These are phyloP conservation scores for Sinocyclocheilus grahami DNA, from an alignment of 2,113 vertebrate species.

Conservation along the genomic window DNA sequence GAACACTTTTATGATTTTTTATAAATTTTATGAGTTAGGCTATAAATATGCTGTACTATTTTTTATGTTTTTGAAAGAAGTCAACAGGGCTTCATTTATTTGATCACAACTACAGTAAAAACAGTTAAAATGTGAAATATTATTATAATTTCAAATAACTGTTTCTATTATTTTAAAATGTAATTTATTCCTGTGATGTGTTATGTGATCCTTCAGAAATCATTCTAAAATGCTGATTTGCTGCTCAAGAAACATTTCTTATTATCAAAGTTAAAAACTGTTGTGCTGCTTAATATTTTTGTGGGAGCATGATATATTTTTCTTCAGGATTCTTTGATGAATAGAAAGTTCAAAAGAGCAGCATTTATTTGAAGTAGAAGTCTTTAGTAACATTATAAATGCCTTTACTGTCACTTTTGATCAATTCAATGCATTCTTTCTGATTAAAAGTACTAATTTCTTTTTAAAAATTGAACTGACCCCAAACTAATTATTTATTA, in stretches of 20 bases:
- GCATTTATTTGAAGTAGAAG: not conserved
- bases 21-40: too few relatives aligned
- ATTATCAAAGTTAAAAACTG: not conserved
- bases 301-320: too few relatives aligned
- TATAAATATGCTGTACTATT: not conserved
- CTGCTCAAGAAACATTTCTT: not conserved
- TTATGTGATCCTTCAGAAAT: not conserved
- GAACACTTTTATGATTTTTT: too few relatives aligned
- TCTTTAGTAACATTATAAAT: not conserved
- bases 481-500: too few relatives aligned
- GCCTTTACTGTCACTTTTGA: not conserved
- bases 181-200: not conserved
- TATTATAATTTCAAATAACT: not conserved
- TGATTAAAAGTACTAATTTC: not conserved
- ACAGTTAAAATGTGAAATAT: not conserved
- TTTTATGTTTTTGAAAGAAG: not conserved
- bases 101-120: not conserved
- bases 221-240: not conserved
- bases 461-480: too few relatives aligned
- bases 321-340: not conserved
- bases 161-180: not conserved
- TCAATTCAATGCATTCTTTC: not conserved
- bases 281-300: too few relatives aligned
- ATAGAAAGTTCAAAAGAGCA: not conserved
- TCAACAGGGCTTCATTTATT: not conserved